Percentiles rank a stretch among this genome's conserved stretches.
Conservation (phyloP, 1,140 invertebrate species). For the Neomicropteryx cornuta region DNA sequence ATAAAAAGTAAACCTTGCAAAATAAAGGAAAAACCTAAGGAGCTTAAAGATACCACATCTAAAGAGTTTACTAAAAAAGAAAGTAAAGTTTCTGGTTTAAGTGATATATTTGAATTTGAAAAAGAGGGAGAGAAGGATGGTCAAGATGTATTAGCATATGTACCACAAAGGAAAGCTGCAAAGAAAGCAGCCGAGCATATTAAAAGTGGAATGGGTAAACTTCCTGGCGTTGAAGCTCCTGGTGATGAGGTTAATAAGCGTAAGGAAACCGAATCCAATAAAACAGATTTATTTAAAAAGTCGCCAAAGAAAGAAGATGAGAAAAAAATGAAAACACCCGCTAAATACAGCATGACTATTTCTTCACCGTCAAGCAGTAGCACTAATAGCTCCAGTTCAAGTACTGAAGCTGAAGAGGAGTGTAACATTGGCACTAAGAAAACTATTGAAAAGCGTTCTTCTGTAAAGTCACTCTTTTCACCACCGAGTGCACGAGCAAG, state of each 20-base stretch:
- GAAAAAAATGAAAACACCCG: constrained; percentile 22
- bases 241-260: constrained; percentile 34
- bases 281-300: constrained; percentile 20
- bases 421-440: constrained; percentile 26
- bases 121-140: constrained; percentile 48
- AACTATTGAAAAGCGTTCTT: constrained; percentile 27
- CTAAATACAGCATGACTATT: constrained; percentile 34
- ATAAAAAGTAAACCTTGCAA: constrained; percentile 32
- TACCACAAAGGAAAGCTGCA: constrained; percentile 80
- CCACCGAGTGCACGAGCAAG: constrained; percentile 33
- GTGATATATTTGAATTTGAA: constrained; percentile 51
- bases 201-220: constrained; percentile 63
- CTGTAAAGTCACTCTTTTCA: constrained; percentile 35
- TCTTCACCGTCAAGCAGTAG: constrained; percentile 35
- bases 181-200: constrained; percentile 85
- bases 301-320: constrained; percentile 33
- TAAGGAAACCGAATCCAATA: constrained; percentile 24
- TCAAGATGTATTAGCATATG: constrained; percentile 68
- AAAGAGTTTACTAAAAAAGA: constrained; percentile 17
- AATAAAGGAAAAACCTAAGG: constrained; percentile 29
- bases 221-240: constrained; percentile 33
- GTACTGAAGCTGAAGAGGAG: constrained; percentile 38
- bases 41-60: constrained; percentile 20
- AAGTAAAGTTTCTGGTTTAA: constrained; percentile 15
- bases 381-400: constrained; percentile 36